Percentiles rank a stretch among this genome's conserved stretches.
These are phyloP conservation scores for Addax nasomaculatus DNA, from an alignment of 2,113 vertebrate species.

Conservation along the genomic window DNA sequence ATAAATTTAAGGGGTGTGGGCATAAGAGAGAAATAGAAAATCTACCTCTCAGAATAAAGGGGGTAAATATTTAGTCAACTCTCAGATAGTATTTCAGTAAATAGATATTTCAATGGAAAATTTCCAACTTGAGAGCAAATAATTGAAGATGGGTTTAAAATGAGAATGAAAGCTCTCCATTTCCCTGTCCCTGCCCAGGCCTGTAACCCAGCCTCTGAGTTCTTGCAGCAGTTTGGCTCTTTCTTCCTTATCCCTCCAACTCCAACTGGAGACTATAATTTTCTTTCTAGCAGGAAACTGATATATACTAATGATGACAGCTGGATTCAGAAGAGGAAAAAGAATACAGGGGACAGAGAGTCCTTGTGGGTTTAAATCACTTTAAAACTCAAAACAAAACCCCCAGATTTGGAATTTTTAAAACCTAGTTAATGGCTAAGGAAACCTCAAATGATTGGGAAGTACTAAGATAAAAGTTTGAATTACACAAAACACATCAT, in stretches of 20 bases:
- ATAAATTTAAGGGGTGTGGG: slow-evolving; percentile 5
- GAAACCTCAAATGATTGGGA: slow-evolving; percentile 63
- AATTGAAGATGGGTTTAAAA: background rate
- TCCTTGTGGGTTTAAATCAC: slow-evolving; percentile 56
- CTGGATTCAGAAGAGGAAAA: slow-evolving; percentile 57
- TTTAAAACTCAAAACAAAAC: slow-evolving; percentile 63
- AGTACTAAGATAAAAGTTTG: slow-evolving; percentile 59
- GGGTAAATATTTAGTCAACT: slow-evolving; percentile 48
- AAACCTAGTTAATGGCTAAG: slow-evolving; percentile 60
- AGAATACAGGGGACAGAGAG: slow-evolving; percentile 44
- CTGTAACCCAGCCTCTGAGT: background rate
- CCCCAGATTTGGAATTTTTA: slow-evolving; percentile 48
- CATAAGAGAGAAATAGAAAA: slow-evolving; percentile 39
- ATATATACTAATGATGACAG: slow-evolving; percentile 58
- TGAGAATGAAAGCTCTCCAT: background rate
- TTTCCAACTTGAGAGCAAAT: slow-evolving; percentile 2
- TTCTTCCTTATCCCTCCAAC: background rate
- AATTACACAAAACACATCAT: slow-evolving; percentile 47
- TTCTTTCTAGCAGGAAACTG: slow-evolving; percentile 58
- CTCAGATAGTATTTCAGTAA: slow-evolving; percentile 41
- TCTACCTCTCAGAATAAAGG: slow-evolving; percentile 15
- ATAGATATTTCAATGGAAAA: slow-evolving; percentile 44
- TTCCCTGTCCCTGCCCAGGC: background rate
- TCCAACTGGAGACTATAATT: slow-evolving; percentile 38
- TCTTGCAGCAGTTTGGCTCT: background rate